Evolutionary conservation across 2,113 vertebrate species (phyloP), one percentile per base, ranked within the genome.

Genomic region (Boulengeromyrus knoepffleri): DNA sequence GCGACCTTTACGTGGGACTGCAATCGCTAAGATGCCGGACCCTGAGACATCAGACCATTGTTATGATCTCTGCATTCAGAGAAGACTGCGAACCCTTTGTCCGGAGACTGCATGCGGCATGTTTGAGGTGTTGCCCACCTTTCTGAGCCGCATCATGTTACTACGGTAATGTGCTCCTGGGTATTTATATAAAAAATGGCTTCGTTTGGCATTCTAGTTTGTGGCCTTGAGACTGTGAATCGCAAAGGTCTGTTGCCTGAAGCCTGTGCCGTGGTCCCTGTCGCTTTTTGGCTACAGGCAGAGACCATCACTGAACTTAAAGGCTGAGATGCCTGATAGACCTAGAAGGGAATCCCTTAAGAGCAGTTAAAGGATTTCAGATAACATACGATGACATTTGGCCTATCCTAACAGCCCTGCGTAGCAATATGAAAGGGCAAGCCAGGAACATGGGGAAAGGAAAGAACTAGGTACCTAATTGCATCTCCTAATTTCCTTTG

Each of bases 351-450:
- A 66, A n/a, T 66, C 39, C 62, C 87, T 21, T 10, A 88, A 88
- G 87, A 58, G 87, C 36, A 88, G 36, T 88, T 88, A 62, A 88
- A 88, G 31, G 50, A n/a, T 66, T 45, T 45, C 87, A 47, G 53
- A 27, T 66, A 46, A 88, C 53, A 88, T 24, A 56, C 39, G 9
- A 19, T 66, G 53, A 66, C 53, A n/a, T 45, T 88, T 88, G 49
- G 87, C 52, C 53, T 17, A 24, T 21, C 17, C 39, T 45, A 19
- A 45, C 52, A 42, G 50, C 13, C 27, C 27, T 9, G 52, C 17
- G 2, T 58, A 6, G 36, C 50, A 62, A 19, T 87, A 27, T 52
- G 27, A 88, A n/a, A 10, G 39, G 56, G 56, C 7, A 5, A 21
- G 36, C 15, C 3, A 19, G 39, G 24, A 88, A 8, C 17, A 45